Evolutionary conservation across 1,140 invertebrate species (phyloP).

Genomic region (Halyomorpha halys): DNA sequence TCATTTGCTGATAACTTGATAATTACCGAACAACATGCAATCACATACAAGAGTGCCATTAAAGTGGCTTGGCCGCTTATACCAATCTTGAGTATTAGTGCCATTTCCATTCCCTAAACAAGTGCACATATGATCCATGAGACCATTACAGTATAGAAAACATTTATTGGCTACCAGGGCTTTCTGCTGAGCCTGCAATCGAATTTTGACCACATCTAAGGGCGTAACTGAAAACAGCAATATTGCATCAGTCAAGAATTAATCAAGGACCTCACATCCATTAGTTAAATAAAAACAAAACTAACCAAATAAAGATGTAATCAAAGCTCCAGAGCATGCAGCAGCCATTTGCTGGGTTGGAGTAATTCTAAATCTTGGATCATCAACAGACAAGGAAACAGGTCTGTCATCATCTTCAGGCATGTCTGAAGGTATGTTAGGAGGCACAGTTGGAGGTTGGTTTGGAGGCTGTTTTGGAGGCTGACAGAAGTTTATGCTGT

Average conservation of each 20-base stretch:
- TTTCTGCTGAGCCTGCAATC: conserved; percentile 89
- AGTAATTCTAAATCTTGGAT: conserved; percentile 64
- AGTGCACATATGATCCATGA: conserved; percentile 99
- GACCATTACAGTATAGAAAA: conserved; percentile 93
- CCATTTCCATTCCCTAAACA: conserved; percentile 40
- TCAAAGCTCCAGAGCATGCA: conserved; percentile 75
- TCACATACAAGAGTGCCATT: conserved; percentile 77
- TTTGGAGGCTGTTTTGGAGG: background rate
- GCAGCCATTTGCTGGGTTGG: conserved; percentile 81
- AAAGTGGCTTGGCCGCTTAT: conserved; percentile 63
- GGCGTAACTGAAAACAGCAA: conserved; percentile 69
- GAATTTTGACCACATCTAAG: conserved; percentile 95
- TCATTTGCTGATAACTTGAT: background rate
- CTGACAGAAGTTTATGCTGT: too few species aligned
- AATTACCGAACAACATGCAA: background rate
- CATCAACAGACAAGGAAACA: conserved; percentile 37
- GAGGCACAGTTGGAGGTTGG: background rate
- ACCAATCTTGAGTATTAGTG: conserved; percentile 40
- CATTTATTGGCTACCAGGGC: conserved; percentile 72
- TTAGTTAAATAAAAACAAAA: background rate
- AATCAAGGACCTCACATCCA: background rate
- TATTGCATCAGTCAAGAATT: background rate
- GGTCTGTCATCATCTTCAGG: background rate
- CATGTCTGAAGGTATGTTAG: background rate
- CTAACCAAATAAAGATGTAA: conserved; percentile 81